Evolutionary conservation across 2,888 invertebrate species (phyloP).

Genomic region (Epistrophella euchroma): DNA sequence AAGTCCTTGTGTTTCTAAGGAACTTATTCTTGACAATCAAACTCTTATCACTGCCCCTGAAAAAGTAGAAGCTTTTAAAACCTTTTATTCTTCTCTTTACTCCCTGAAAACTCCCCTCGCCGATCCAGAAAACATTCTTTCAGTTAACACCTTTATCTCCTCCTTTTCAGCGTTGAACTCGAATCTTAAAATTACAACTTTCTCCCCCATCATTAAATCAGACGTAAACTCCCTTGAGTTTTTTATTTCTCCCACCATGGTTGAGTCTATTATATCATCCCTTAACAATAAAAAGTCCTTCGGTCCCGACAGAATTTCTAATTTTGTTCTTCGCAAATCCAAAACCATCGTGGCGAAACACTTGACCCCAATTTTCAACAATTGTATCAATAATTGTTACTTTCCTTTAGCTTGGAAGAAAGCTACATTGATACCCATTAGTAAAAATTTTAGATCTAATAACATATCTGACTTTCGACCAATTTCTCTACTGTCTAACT

Average conservation of each 20-base stretch:
- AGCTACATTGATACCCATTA: background rate
- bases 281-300: background rate
- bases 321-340: background rate
- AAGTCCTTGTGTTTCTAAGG: too few relatives aligned
- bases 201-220: background rate
- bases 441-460: background rate
- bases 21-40: background rate
- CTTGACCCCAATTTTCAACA: too few relatives aligned
- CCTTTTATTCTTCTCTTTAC: background rate
- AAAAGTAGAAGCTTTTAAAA: background rate
- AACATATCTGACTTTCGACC: background rate
- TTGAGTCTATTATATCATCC: background rate
- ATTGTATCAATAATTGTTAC: background rate
- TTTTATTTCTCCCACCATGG: background rate
- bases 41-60: background rate
- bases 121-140: background rate
- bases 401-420: slow-evolving; percentile 8
- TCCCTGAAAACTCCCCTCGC: background rate
- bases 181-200: background rate
- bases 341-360: too few relatives aligned
- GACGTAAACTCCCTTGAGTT: background rate
- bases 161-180: background rate
- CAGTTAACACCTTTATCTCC: background rate
- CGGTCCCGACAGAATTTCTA: background rate
- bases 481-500: slow-evolving; percentile 1